phyloP scores from a whole-genome alignment of 2,797 vertebrate genomes.

The Acanthis flammea region DNA sequence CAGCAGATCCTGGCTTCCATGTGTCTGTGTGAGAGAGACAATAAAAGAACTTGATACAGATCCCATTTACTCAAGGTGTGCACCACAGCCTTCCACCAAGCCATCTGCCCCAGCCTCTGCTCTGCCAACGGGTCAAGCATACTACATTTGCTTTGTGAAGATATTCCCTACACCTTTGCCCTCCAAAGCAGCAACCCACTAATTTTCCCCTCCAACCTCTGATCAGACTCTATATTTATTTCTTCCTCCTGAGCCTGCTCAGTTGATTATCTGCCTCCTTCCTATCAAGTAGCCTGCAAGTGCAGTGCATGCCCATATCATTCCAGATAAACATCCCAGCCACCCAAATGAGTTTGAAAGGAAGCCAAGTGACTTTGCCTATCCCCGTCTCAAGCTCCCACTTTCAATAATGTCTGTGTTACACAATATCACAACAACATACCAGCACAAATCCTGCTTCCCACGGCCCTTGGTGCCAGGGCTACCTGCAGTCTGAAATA shows the following conservation, averaged over 20 bases:
- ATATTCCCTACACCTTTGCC: background rate
- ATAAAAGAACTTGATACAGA: background rate
- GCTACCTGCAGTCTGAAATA: background rate
- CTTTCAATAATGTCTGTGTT: background rate
- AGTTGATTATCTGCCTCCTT: background rate
- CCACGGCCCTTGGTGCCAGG: background rate
- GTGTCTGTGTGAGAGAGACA: fast-evolving
- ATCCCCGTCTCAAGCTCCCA: background rate
- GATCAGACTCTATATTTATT: background rate
- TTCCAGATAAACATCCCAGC: background rate
- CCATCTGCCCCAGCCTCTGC: background rate
- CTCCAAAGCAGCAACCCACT: background rate
- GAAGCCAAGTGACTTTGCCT: background rate
- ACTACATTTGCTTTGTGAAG: background rate
- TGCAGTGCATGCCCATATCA: background rate
- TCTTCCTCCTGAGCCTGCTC: background rate
- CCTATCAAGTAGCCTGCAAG: background rate
- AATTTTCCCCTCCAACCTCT: background rate
- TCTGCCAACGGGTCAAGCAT: background rate
- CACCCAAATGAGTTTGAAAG: background rate
- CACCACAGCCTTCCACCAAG: background rate
- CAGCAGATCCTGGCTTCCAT: background rate
- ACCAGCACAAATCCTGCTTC: background rate
- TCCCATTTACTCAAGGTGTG: background rate
- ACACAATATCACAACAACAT: background rate